Evolutionary conservation across 2,888 invertebrate species (phyloP), one percentile per base, ranked within the genome.

Genomic region (Cephonodes hylas): DNA sequence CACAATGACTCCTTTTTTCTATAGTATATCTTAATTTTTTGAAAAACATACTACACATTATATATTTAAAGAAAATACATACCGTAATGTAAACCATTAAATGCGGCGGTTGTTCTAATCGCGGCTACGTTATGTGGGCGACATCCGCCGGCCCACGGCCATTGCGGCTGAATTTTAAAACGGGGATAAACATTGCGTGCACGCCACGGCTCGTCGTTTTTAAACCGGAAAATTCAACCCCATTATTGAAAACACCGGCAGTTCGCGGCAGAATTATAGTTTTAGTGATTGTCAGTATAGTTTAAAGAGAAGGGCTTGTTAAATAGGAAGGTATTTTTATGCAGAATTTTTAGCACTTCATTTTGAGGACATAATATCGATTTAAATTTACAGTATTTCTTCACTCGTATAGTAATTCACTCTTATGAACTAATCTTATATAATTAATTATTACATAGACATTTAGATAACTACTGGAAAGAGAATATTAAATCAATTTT

Each of bases 151-250:
- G 42, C 64, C 77, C 76, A 74, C 73, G 71, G 63, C 66, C 65
- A 63, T 72, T 71, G 71, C 68, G 71, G 70, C 64, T 64, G 67
- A 68, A 74, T 77, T 77, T 75, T 72, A 77, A 79, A 73, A 73
- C 63, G 65, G 62, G 72, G 66, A 69, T 68, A 66, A 64, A 64
- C 62, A 61, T 66, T 64, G 61, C 65, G 61, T 62, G 59, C 46
- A 46, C 45, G 60, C 38, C 44, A 27, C 60, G 64, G 46, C 27
- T 64, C 60, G 23, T 23, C 34, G 31, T 44, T 38, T 42, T 61
- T 60, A 61, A 62, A 44, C 42, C 62, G 59, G 60, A 61, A 61
- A 65, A 63, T 66, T 63, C 56, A 62, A 31, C 58, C 61, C 62
- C 63, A 63, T 48, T 59, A 46, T 58, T 61, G 46, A 64, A 68